Conservation (phyloP, 2,888 invertebrate species). For the Sinopyrophorus schimmeli region DNA sequence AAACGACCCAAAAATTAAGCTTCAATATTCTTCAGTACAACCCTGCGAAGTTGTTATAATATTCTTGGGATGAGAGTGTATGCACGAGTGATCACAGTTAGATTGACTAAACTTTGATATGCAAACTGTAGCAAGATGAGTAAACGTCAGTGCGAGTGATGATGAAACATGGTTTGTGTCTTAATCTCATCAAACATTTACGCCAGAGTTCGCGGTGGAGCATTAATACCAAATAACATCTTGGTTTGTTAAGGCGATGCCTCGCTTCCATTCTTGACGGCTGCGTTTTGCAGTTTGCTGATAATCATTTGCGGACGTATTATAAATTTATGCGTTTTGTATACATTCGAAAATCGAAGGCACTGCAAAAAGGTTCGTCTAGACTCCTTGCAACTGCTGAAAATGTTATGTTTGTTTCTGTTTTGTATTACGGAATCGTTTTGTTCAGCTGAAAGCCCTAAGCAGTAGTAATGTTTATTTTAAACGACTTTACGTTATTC, state of each 20-base stretch:
- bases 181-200: slow-evolving; percentile 56
- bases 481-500: too few species aligned
- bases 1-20: too few species aligned
- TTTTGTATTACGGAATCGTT: too few species aligned
- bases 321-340: slow-evolving; percentile 18
- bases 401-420: too few species aligned
- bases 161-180: slow-evolving; percentile 56
- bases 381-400: too few species aligned
- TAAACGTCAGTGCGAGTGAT: slow-evolving; percentile 42
- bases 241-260: slow-evolving; percentile 36
- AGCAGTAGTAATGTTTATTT: too few species aligned
- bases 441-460: too few species aligned
- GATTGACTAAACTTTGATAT: slow-evolving; percentile 37
- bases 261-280: slow-evolving; percentile 23
- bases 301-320: slow-evolving; percentile 24
- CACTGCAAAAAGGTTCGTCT: too few species aligned
- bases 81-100: slow-evolving; percentile 38
- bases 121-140: slow-evolving; percentile 39
- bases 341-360: too few species aligned
- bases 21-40: too few species aligned
- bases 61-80: slow-evolving; percentile 36
- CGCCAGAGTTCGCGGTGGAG: slow-evolving; percentile 39
- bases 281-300: slow-evolving; percentile 20
- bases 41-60: slow-evolving; percentile 35
- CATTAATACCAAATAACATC: slow-evolving; percentile 40